Percentiles rank a stretch among this genome's conserved stretches.
Conservation (phyloP, 1,140 invertebrate genomes). For the Globodera rostochiensis region DNA sequence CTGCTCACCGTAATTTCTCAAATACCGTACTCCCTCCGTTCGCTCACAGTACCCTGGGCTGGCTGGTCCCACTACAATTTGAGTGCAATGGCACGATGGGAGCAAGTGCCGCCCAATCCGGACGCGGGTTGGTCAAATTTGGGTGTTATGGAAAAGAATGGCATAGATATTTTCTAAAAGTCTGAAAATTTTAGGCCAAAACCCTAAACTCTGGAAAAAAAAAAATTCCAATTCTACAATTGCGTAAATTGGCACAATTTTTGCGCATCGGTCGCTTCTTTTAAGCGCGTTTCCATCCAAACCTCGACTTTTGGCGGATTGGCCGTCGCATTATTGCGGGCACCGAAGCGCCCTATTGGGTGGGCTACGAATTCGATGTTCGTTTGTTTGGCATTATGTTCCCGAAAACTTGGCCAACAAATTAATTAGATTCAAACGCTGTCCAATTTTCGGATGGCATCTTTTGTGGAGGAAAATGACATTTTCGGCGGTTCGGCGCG, state of each 20-base stretch:
- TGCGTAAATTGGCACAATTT: neutral
- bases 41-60: constrained; percentile 58
- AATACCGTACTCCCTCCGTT: neutral
- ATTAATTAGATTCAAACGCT: constrained; percentile 51
- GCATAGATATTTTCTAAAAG: no score
- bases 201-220: neutral
- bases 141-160: no score
- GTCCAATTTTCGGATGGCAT: constrained; percentile 62
- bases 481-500: constrained; percentile 53
- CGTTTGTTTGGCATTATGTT: constrained; percentile 11
- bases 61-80: constrained; percentile 65
- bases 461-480: constrained; percentile 63
- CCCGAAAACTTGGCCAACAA: neutral
- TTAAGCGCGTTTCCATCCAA: constrained; percentile 62
- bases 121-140: constrained; percentile 36
- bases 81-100: constrained; percentile 63
- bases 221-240: neutral
- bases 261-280: neutral
- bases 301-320: constrained; percentile 63
- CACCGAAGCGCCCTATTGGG: constrained; percentile 65
- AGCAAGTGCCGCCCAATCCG: constrained; percentile 60
- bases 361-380: constrained; percentile 65
- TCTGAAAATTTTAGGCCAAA: no score
- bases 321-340: constrained; percentile 59
- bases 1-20: no score